Base-by-base conservation (phyloP, 2,797 vertebrate species). In the Cichlasoma orientale region DNA sequence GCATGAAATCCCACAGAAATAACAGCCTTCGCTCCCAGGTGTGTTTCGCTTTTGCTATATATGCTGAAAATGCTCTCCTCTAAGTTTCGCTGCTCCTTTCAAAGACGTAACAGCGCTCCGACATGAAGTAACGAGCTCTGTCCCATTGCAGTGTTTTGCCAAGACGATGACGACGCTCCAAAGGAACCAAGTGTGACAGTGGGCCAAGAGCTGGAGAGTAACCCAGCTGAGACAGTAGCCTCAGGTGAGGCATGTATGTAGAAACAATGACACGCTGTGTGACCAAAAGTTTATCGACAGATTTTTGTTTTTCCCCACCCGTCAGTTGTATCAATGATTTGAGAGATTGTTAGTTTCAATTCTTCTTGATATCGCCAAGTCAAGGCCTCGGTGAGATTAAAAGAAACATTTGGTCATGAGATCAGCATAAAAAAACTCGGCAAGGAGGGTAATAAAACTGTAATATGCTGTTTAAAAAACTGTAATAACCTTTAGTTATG, bases 121-220 rank as follows among this genome's bases (percentile, higher is more conserved):
- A 47, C 16, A 29, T 16, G 6, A 80, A 73, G 8, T 85, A 74
- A 88, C 4, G 6, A 50, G 2, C 33, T 11, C 11, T 85, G n/a
- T 90, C 89, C 52, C 10, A 31, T 90, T 91, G 21, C 72, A 94
- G 91, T 70, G 29, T 70, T 86, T 29, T 82, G 88, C 55, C 16
- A 84, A 59, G 1, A 38, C 7, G 61, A 82, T 0, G 21, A 44
- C 2, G 9, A 1, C 2, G 0, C 2, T 23, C 0, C 5, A 8
- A 4, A 1, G 25, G 16, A 68, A n/a, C 23, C 27, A 50, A 68
- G 61, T 1, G 61, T 41, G 41, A 47, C 61, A 19, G 53, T 5
- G 12, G 41, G 2, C 4, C 4, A 54, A 12, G 21, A 54, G 4
- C 10, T 0, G 13, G 25, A 2, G 2, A 27, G 7, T 29, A 41